Evolutionary conservation across 2,113 vertebrate genomes (phyloP).

Genomic region (Oreotragus oreotragus): DNA sequence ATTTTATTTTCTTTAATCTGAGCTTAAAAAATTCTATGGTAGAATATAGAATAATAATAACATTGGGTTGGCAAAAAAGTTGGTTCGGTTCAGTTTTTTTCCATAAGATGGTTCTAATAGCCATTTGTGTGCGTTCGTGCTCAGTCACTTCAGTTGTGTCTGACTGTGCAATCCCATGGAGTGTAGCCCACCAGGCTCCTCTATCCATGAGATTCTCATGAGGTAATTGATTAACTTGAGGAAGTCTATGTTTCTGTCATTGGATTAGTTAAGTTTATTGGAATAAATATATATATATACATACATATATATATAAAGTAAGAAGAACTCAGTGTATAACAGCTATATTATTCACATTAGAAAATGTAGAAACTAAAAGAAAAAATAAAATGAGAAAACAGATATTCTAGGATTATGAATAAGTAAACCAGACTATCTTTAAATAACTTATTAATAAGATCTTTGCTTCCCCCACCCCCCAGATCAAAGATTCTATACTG

Average conservation of each 20-base stretch:
- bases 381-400: neutral
- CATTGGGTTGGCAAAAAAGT: neutral
- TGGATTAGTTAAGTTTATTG: neutral
- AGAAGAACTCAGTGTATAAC: neutral
- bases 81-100: neutral
- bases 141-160: neutral
- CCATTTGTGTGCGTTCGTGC: neutral
- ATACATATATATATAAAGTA: neutral
- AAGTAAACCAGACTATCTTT: neutral
- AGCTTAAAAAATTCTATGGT: neutral
- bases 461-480: constrained; percentile 23
- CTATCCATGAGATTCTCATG: neutral
- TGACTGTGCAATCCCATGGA: neutral
- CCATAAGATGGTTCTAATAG: neutral
- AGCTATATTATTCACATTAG: neutral
- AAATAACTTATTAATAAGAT: neutral
- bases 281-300: neutral
- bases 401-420: neutral
- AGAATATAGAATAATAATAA: neutral
- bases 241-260: neutral
- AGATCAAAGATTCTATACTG: constrained; percentile 88
- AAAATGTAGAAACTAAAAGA: neutral
- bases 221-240: neutral
- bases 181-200: neutral
- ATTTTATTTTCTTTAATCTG: neutral